Evolutionary conservation across 2,888 invertebrate species (phyloP).

Genomic region (Drosophila nr. perissopoda): DNA sequence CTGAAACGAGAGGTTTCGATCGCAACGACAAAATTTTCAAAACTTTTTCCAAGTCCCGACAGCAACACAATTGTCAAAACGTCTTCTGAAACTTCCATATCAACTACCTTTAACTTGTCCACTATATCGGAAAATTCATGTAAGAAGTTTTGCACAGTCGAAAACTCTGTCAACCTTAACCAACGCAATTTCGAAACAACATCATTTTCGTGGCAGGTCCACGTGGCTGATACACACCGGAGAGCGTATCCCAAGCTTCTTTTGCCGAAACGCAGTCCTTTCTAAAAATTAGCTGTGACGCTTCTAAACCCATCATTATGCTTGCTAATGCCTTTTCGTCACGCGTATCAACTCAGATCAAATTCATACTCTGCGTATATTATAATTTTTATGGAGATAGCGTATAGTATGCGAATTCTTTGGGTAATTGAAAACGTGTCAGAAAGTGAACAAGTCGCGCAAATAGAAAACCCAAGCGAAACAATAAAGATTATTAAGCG

Average conservation of each 20-base stretch:
- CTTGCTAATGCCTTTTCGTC: too few relatives aligned
- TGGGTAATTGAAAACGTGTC: constrained; percentile 82
- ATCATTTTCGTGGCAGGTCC: too few relatives aligned
- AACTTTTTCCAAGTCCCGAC: background rate
- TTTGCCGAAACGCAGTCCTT: too few relatives aligned
- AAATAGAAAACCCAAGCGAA: constrained; percentile 29
- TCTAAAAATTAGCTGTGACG: too few relatives aligned
- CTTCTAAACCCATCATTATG: too few relatives aligned
- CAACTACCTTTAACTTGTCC: background rate
- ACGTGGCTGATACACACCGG: too few relatives aligned
- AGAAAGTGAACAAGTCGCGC: constrained; percentile 32
- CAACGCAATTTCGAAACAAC: too few relatives aligned
- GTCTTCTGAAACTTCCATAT: background rate
- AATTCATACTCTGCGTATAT: constrained; percentile 28
- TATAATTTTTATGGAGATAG: constrained; percentile 2
- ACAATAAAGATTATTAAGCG: constrained; percentile 45
- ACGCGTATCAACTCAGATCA: constrained; percentile 25
- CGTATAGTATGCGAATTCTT: constrained; percentile 51
- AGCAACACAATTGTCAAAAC: background rate
- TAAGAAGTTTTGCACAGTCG: too few relatives aligned
- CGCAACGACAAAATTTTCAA: background rate
- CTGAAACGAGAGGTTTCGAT: too few relatives aligned
- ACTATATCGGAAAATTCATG: too few relatives aligned
- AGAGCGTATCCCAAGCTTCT: too few relatives aligned
- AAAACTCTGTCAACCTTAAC: too few relatives aligned